Evolutionary conservation across 2,888 invertebrate species (phyloP).

Genomic region (Argyresthia albistria): DNA sequence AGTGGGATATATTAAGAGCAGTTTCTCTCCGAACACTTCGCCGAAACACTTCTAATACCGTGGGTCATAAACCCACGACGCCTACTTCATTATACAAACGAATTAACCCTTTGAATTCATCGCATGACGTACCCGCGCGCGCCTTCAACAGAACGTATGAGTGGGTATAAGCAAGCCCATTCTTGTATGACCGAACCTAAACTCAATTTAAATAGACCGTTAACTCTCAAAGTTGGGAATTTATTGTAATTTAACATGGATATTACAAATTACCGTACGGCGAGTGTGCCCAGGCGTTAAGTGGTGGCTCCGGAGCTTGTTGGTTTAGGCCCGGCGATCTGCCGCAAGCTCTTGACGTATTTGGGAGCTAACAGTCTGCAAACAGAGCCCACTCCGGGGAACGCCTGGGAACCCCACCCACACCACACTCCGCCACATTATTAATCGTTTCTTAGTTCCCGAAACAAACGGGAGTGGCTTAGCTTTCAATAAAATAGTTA

Average conservation of each 20-base stretch:
- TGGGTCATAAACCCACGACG: no score
- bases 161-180: not conserved
- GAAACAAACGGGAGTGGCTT: not conserved
- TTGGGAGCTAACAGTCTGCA: constrained; percentile 8
- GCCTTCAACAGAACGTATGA: no score
- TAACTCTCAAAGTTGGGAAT: constrained; percentile 21
- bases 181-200: constrained; percentile 1
- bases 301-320: constrained; percentile 16
- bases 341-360: constrained; percentile 28
- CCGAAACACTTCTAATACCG: no score
- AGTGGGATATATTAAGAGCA: no score
- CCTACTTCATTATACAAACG: no score
- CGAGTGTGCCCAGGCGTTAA: constrained; percentile 5
- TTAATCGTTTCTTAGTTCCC: constrained; percentile 2
- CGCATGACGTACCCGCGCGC: no score
- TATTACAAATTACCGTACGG: constrained; percentile 16
- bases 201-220: constrained; percentile 22
- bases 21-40: no score
- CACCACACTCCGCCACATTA: not conserved
- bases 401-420: not conserved
- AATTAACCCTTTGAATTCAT: no score
- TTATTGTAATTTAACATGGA: constrained; percentile 21
- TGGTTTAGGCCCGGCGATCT: constrained; percentile 37
- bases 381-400: constrained; percentile 17
- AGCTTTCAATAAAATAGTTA: no score